These are phyloP conservation scores for Eubasilissa splendida DNA, from an alignment of 2,888 invertebrate species.

Conservation along the genomic window DNA sequence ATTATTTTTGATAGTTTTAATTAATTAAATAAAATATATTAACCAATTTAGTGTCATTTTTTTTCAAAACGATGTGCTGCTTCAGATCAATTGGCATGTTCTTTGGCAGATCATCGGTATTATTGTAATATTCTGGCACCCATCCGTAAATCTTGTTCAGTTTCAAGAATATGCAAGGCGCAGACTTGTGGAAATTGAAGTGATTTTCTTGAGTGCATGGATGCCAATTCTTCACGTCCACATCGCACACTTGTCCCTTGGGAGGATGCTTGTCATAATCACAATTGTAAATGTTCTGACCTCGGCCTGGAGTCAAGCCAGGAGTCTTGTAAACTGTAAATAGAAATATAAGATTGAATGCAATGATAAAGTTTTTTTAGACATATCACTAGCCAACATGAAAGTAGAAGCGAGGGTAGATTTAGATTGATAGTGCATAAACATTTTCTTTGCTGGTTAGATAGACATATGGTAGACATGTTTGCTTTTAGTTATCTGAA, in stretches of 20 bases:
- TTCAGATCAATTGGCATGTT: slow-evolving; percentile 84
- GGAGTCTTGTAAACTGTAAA: slow-evolving; percentile 82
- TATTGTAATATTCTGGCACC: slow-evolving; percentile 87
- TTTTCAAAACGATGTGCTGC: slow-evolving; percentile 74
- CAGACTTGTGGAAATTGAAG: slow-evolving; percentile 92
- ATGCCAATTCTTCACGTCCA: slow-evolving; percentile 86
- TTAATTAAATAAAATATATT: background rate
- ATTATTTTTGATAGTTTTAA: background rate
- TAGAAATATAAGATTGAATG: background rate
- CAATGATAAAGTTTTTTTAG: too few species aligned
- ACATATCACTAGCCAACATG: too few species aligned
- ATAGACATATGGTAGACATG: too few species aligned
- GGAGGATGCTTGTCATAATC: slow-evolving; percentile 81
- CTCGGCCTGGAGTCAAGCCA: slow-evolving; percentile 80
- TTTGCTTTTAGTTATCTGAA: too few species aligned
- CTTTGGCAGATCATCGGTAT: slow-evolving; percentile 77
- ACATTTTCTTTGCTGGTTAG: too few species aligned
- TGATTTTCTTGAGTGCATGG: slow-evolving; percentile 88
- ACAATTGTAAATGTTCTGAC: slow-evolving; percentile 84
- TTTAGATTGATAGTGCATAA: too few species aligned
- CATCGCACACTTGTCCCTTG: slow-evolving; percentile 87
- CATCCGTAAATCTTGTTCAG: slow-evolving; percentile 96
- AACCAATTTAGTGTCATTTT: slow-evolving; percentile 40
- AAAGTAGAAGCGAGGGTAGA: too few species aligned
- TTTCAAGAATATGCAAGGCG: slow-evolving; percentile 95